Base-by-base conservation (phyloP, 1,140 invertebrate species). In the Hyphantria cunea region DNA sequence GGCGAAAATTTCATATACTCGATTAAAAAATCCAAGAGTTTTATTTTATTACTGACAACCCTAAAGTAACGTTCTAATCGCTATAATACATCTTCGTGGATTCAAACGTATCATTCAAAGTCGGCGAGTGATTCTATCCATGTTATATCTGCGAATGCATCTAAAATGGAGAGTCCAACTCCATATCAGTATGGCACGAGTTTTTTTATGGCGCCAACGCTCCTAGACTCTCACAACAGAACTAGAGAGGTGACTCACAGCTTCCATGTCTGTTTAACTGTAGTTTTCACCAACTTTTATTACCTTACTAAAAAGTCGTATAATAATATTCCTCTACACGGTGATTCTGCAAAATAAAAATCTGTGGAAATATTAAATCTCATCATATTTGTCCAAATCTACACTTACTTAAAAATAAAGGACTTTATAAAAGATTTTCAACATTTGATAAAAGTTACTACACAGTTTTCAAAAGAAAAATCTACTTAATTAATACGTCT, bases 191-290 rank as follows among this genome's bases (percentile, higher is more conserved):
- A 58, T 51, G 39, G 53, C 61, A 62, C 44, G 44, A 44, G 54
- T 67, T 75, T 25, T 25, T 69, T 72, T 75, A 69, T 51, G 54
- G 32, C 32, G 52, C 33, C 52, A 49, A 42, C 17, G 51, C 37
- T 58, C 55, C 53, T 37, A 14, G 15, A 14, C 54, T 33, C 12
- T 25, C 5, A 25, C 17, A 25, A 25, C 17, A 3, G 17, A 25
- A 25, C 55, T 48, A 49, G 45, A 50, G 31, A 42, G 11, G 60
- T 79, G 72, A 77, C 50, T 77, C 72, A 77, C 55, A 58, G 31
- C 42, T 74, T 76, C 64, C 74, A 68, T 74, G 73, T 76, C 73
- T 66, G 61, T 74, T 44, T 74, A 76, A 76, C 74, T 78, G 76
- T 76, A 72, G 50, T 59, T n/a, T 54, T 60, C 59, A 53, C 69